Conservation (phyloP, 2,888 invertebrate genomes). For the Sthenelais limicola region DNA sequence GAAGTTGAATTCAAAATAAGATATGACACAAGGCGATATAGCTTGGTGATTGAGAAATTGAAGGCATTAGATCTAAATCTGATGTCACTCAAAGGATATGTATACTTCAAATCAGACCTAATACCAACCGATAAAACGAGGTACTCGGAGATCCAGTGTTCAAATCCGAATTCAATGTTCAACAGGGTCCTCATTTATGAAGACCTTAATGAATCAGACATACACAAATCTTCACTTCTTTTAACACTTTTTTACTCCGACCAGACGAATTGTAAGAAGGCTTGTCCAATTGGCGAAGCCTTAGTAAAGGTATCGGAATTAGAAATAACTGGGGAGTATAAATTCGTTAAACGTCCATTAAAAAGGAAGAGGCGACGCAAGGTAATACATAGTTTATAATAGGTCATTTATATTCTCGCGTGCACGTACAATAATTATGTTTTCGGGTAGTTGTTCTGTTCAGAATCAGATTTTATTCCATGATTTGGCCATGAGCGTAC, state of each 20-base stretch:
- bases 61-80: neutral
- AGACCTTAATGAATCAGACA: conserved; percentile 8
- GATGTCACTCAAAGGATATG: neutral
- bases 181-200: neutral
- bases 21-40: neutral
- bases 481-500: too few relatives aligned
- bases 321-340: conserved; percentile 4
- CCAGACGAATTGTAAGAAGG: neutral
- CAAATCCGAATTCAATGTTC: neutral
- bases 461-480: too few relatives aligned
- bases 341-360: neutral
- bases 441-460: too few relatives aligned
- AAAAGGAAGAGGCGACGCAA: too few relatives aligned
- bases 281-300: neutral
- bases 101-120: neutral
- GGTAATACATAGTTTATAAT: too few relatives aligned
- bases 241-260: neutral
- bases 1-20: neutral
- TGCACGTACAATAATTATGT: too few relatives aligned
- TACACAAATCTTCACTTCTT: neutral
- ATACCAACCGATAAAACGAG: neutral
- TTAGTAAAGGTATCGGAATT: conserved; percentile 9
- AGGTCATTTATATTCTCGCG: too few relatives aligned
- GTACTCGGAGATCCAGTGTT: neutral
- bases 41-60: neutral